Conservation (phyloP, 2,888 invertebrate species). For the Copidosoma aretas region DNA sequence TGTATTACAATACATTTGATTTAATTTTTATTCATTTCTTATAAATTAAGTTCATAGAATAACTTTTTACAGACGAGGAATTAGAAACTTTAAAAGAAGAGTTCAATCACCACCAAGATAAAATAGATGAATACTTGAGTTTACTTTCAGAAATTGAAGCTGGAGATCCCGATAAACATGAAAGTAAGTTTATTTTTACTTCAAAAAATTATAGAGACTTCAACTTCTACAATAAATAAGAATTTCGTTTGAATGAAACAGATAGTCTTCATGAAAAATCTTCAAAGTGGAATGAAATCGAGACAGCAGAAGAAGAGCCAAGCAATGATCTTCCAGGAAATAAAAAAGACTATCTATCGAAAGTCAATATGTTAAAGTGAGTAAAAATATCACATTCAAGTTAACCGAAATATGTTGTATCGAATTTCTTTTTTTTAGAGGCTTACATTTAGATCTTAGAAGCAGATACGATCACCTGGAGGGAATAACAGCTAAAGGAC, state of each 20-base stretch:
- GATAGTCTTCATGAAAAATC: constrained; percentile 78
- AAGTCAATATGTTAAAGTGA: constrained; percentile 71
- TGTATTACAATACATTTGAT: background rate
- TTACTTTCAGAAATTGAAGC: constrained; percentile 76
- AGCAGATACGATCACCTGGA: constrained; percentile 81
- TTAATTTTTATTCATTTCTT: background rate
- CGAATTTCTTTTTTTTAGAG: constrained; percentile 61
- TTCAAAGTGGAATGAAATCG: constrained; percentile 75
- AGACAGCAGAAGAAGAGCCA: constrained; percentile 61
- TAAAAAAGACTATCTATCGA: constrained; percentile 71
- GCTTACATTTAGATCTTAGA: constrained; percentile 77
- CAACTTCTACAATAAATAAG: background rate
- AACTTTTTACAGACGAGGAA: constrained; percentile 72
- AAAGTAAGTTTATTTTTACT: constrained; percentile 67
- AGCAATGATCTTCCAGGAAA: constrained; percentile 64
- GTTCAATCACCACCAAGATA: constrained; percentile 90
- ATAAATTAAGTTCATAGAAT: background rate
- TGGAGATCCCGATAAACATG: constrained; percentile 67
- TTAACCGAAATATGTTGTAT: constrained; percentile 10
- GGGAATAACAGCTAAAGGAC: constrained; percentile 76
- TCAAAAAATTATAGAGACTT: background rate
- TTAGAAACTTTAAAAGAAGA: constrained; percentile 84
- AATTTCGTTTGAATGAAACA: constrained; percentile 50
- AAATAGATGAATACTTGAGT: constrained; percentile 87
- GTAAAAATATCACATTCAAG: background rate